phyloP scores from a whole-genome alignment of 2,888 invertebrate genomes.

The Baccha elongata region DNA sequence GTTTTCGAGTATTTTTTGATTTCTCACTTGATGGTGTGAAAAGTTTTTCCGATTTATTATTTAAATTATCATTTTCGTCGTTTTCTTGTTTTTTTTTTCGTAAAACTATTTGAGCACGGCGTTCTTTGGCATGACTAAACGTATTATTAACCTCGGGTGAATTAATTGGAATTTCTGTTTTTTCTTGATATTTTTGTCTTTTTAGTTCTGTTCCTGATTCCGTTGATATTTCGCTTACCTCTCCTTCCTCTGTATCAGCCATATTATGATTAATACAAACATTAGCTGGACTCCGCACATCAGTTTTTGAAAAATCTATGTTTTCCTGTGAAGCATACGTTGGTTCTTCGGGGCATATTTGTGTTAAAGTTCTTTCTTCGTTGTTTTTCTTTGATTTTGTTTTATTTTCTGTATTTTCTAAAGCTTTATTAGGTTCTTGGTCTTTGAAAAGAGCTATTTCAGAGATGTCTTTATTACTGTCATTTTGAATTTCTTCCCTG shows the following conservation, averaged over 20 bases:
- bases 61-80: slow-evolving; percentile 56
- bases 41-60: slow-evolving; percentile 41
- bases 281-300: not conserved
- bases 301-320: slow-evolving; percentile 12
- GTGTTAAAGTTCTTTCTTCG: slow-evolving; percentile 20
- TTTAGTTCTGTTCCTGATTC: slow-evolving; percentile 23
- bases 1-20: slow-evolving; percentile 81
- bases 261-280: not conserved
- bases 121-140: slow-evolving; percentile 45
- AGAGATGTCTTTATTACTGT: not conserved
- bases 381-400: slow-evolving; percentile 16
- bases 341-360: slow-evolving; percentile 67
- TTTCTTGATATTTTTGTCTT: slow-evolving; percentile 28
- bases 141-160: slow-evolving; percentile 44
- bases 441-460: slow-evolving; percentile 10
- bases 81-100: slow-evolving; percentile 50
- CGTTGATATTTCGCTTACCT: slow-evolving; percentile 21
- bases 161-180: slow-evolving; percentile 4
- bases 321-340: slow-evolving; percentile 67
- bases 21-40: slow-evolving; percentile 47
- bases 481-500: slow-evolving; percentile 28
- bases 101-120: slow-evolving; percentile 20
- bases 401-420: slow-evolving; percentile 13
- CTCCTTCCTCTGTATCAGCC: not conserved
- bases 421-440: not conserved